Conservation (phyloP, 1,140 invertebrate species). For the Pseudomyrmex dendroicus region DNA sequence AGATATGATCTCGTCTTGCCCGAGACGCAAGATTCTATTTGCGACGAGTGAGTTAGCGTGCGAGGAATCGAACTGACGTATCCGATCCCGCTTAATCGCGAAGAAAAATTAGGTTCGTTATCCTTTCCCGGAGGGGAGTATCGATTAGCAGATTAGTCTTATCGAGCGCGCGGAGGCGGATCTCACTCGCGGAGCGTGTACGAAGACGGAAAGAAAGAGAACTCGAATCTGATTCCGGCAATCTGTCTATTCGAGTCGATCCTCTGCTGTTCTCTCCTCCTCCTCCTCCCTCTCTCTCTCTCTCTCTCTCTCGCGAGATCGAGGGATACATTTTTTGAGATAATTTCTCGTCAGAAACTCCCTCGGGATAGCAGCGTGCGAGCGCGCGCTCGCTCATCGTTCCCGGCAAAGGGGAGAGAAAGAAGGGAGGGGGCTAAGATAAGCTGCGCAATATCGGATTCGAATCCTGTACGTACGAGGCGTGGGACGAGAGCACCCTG, state of each 20-base stretch:
- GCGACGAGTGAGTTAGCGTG: conserved; percentile 2
- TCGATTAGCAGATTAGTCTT: conserved; percentile 56
- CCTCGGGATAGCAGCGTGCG: conserved; percentile 41
- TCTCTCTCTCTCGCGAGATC: conserved; percentile 3
- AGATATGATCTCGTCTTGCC: not conserved
- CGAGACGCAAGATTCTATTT: conserved; percentile 50
- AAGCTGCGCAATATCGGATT: conserved; percentile 64
- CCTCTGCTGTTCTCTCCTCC: not conserved
- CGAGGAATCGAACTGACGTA: conserved; percentile 22
- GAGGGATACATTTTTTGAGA: conserved; percentile 78
- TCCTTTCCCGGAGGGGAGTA: conserved; percentile 23
- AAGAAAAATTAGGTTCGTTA: conserved; percentile 61
- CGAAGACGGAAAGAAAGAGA: conserved; percentile 15
- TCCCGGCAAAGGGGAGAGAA: not conserved
- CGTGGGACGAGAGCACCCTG: conserved; percentile 31
- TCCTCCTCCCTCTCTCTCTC: not conserved
- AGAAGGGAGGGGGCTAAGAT: conserved; percentile 49
- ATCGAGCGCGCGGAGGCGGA: conserved; percentile 31
- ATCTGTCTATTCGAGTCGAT: conserved; percentile 73
- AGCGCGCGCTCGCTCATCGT: conserved; percentile 43
- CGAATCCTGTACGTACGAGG: conserved; percentile 54
- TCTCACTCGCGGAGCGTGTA: not conserved
- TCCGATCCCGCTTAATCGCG: conserved; percentile 51
- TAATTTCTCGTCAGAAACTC: conserved; percentile 77
- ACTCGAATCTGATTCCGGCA: conserved; percentile 59